Conservation (phyloP, 2,888 invertebrate genomes). For the Agrotis puta region DNA sequence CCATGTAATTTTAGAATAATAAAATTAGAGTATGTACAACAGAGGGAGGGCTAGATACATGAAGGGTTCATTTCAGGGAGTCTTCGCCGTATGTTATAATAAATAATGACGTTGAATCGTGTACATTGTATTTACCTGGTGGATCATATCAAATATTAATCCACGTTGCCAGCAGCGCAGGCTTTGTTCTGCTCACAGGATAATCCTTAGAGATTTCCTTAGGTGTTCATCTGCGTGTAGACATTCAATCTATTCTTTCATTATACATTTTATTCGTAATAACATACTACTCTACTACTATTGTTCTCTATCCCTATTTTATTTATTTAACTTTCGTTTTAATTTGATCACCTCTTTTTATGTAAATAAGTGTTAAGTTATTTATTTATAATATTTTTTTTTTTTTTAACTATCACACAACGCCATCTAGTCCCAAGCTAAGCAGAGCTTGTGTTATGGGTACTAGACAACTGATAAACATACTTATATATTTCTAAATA, state of each 20-base stretch:
- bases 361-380: too few relatives aligned
- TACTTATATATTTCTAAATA: too few relatives aligned
- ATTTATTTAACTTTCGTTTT: too few relatives aligned
- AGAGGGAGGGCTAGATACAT: neutral
- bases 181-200: constrained; percentile 35
- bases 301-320: too few relatives aligned
- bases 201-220: constrained; percentile 16
- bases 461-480: too few relatives aligned
- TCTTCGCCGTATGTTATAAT: neutral
- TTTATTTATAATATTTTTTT: too few relatives aligned
- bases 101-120: constrained; percentile 10
- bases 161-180: constrained; percentile 7
- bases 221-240: constrained; percentile 6
- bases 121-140: constrained; percentile 11
- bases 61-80: neutral
- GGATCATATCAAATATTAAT: constrained; percentile 28
- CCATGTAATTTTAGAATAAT: neutral
- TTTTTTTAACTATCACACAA: too few relatives aligned
- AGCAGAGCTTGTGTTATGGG: too few relatives aligned
- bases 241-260: neutral
- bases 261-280: neutral
- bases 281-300: too few relatives aligned
- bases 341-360: too few relatives aligned
- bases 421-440: too few relatives aligned
- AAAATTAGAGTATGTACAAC: neutral